Conservation (phyloP, 2,797 vertebrate genomes). For the Lagocephalus sceleratus region DNA sequence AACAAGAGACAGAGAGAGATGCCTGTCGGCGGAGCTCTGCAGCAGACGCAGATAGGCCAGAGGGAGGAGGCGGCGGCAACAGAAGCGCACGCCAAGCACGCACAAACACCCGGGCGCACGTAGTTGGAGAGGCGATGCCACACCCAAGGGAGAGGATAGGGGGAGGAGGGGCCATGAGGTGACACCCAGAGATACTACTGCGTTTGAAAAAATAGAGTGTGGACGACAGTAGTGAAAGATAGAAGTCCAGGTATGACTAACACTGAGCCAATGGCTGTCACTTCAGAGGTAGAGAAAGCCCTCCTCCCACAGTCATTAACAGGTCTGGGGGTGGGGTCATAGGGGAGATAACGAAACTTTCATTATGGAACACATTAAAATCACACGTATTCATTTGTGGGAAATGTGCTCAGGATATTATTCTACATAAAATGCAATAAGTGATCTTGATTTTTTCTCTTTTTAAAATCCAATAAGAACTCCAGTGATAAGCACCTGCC, state of each 20-base stretch:
- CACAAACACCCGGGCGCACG: slow-evolving; percentile 24
- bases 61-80: slow-evolving; percentile 48
- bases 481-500: too few species aligned
- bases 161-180: slow-evolving; percentile 25
- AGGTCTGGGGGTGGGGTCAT: too few species aligned
- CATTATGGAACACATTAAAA: slow-evolving; percentile 32
- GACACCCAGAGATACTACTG: slow-evolving; percentile 41
- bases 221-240: not conserved
- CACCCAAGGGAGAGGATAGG: slow-evolving; percentile 64
- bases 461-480: too few species aligned
- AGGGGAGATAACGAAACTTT: slow-evolving; percentile 9
- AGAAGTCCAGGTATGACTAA: not conserved
- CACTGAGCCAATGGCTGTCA: too few species aligned
- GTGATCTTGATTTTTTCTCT: too few species aligned
- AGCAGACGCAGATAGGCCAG: slow-evolving; percentile 65
- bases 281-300: too few species aligned
- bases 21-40: slow-evolving; percentile 64
- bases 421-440: too few species aligned
- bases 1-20: slow-evolving; percentile 21
- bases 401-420: too few species aligned
- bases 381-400: slow-evolving; percentile 6
- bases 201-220: not conserved
- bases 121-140: slow-evolving; percentile 50
- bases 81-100: slow-evolving; percentile 25
- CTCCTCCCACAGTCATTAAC: too few species aligned